A percentile compares a stretch with the other conserved stretches of the same genome.
Evolutionary conservation across 2,113 vertebrate genomes (phyloP).

Genomic region (Corapipo altera): DNA sequence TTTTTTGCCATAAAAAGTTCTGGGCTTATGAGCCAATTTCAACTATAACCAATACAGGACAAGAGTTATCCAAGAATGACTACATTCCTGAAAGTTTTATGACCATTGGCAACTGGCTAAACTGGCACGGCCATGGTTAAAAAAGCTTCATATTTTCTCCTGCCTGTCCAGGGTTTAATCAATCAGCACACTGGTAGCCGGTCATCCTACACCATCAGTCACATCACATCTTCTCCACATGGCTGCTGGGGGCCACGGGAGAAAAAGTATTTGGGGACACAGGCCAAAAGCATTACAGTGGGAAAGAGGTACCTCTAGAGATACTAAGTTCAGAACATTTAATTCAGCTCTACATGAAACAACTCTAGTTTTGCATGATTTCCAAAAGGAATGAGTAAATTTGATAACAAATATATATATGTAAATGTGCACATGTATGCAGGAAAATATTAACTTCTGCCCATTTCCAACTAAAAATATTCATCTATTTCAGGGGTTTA

Average conservation of each 20-base stretch:
- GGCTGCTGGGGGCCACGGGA: neutral
- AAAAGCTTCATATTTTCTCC: neutral
- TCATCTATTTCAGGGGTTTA: neutral
- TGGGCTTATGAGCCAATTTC: neutral
- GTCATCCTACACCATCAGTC: neutral
- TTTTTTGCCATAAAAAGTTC: neutral
- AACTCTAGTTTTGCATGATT: neutral
- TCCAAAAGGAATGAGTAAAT: neutral
- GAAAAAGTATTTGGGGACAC: neutral
- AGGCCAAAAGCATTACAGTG: neutral
- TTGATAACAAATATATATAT: neutral
- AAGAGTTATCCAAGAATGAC: neutral
- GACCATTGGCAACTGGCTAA: neutral
- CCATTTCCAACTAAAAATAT: neutral
- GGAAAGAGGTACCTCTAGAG: neutral
- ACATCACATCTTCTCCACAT: neutral
- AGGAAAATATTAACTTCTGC: neutral
- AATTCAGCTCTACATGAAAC: neutral
- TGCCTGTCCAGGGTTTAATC: neutral
- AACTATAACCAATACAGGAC: neutral
- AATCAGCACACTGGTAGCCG: neutral
- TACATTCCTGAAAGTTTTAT: neutral
- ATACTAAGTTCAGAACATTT: neutral
- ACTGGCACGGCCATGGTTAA: neutral
- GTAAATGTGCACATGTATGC: neutral